A percentile compares a stretch with the other conserved stretches of the same genome.
Evolutionary conservation across 2,113 vertebrate genomes (phyloP).

Genomic region (Coracopsis vasa): DNA sequence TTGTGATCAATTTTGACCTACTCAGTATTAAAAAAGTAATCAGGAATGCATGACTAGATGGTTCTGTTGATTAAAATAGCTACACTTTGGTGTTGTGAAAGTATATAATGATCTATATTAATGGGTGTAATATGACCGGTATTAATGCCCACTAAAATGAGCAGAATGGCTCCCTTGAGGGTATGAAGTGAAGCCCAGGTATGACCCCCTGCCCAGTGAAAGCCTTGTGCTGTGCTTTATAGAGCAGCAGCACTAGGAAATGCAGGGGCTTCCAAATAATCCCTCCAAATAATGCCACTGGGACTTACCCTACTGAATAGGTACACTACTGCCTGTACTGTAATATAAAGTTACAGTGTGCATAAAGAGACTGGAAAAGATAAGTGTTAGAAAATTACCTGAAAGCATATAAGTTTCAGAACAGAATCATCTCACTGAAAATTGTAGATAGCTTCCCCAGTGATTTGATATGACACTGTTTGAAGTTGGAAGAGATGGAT

Average conservation of each 20-base stretch:
- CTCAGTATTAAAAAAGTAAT: background rate
- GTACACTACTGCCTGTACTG: rapidly evolving
- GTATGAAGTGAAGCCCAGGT: background rate
- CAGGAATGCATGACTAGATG: background rate
- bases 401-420: background rate
- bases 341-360: background rate
- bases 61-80: background rate
- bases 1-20: background rate
- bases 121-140: too few species aligned
- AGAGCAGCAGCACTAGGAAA: background rate
- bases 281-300: too few species aligned
- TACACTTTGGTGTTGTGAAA: background rate
- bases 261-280: rapidly evolving
- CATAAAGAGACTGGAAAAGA: background rate
- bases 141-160: too few species aligned
- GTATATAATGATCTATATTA: too few species aligned
- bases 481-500: background rate
- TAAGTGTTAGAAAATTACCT: background rate
- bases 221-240: rapidly evolving
- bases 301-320: rapidly evolving
- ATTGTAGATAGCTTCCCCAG: background rate
- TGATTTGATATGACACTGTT: background rate
- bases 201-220: background rate
- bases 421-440: background rate
- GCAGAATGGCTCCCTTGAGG: background rate